Evolutionary conservation across 2,113 vertebrate species (phyloP).

Genomic region (Crypturellus undulatus): DNA sequence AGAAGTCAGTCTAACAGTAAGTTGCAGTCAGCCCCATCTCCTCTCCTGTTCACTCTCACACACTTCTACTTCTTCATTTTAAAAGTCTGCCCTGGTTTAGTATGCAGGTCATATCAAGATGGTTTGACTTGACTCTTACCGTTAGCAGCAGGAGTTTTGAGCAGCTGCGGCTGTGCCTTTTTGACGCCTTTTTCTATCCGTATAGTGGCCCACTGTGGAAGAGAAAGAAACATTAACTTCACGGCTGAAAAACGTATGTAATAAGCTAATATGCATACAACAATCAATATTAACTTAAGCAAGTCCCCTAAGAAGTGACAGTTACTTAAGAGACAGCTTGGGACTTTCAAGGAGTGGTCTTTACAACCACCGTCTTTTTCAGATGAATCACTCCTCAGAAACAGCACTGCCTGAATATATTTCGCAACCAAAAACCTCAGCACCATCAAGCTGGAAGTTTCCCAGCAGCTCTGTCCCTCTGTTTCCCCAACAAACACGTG

Average conservation of each 20-base stretch:
- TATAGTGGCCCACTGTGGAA: slow-evolving; percentile 91
- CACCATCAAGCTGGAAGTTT: background rate
- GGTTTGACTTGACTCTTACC: slow-evolving; percentile 77
- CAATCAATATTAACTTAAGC: background rate
- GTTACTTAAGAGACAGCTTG: background rate
- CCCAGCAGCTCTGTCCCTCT: background rate
- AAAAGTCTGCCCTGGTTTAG: background rate
- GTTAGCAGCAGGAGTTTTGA: slow-evolving; percentile 76
- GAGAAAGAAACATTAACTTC: slow-evolving; percentile 38
- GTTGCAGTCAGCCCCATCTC: background rate
- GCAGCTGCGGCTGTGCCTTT: slow-evolving; percentile 65
- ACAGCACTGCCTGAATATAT: background rate
- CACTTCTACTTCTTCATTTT: background rate
- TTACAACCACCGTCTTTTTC: background rate
- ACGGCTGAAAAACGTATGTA: background rate
- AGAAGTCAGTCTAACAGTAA: background rate
- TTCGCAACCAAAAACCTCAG: background rate
- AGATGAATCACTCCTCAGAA: background rate
- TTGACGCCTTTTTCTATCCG: slow-evolving; percentile 87
- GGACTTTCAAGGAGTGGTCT: background rate
- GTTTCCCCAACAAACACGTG: background rate
- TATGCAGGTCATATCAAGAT: background rate
- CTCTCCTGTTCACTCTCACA: background rate
- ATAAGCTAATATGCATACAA: no score
- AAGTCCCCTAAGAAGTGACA: background rate